These are phyloP conservation scores for Drepana arcuata DNA, from an alignment of 1,140 invertebrate species.

Conservation along the genomic window DNA sequence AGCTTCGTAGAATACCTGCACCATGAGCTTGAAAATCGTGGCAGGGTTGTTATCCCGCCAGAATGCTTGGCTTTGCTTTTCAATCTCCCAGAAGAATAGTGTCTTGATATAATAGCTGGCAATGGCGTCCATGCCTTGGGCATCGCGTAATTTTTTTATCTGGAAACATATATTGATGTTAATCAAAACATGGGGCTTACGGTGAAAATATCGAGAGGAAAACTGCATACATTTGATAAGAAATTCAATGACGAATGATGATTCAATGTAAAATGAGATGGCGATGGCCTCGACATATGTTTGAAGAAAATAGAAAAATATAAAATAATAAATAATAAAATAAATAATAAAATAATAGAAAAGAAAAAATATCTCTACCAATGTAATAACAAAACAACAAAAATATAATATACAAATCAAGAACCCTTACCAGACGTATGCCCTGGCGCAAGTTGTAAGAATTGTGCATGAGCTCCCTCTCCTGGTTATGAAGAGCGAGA, in stretches of 20 bases:
- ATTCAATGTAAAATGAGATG: no score
- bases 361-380: no score
- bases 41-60: slow-evolving; percentile 27
- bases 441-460: slow-evolving; percentile 26
- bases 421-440: slow-evolving; percentile 36
- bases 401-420: background rate
- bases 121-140: slow-evolving; percentile 31
- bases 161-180: slow-evolving; percentile 6
- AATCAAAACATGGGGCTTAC: no score
- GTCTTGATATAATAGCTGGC: slow-evolving; percentile 52
- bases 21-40: slow-evolving; percentile 30
- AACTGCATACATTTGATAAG: no score
- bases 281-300: no score
- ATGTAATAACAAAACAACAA: background rate
- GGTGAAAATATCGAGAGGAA: no score
- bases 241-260: no score
- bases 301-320: no score
- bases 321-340: slow-evolving; percentile 9
- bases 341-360: slow-evolving; percentile 5
- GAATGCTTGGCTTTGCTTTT: slow-evolving; percentile 15
- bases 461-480: slow-evolving; percentile 30
- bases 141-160: slow-evolving; percentile 43
- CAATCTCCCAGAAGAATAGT: slow-evolving; percentile 40
- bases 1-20: slow-evolving; percentile 23
- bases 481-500: slow-evolving; percentile 40